Evolutionary conservation across 92 coral and sea anemone species (phyloP).

Genomic region (Metridium senile): DNA sequence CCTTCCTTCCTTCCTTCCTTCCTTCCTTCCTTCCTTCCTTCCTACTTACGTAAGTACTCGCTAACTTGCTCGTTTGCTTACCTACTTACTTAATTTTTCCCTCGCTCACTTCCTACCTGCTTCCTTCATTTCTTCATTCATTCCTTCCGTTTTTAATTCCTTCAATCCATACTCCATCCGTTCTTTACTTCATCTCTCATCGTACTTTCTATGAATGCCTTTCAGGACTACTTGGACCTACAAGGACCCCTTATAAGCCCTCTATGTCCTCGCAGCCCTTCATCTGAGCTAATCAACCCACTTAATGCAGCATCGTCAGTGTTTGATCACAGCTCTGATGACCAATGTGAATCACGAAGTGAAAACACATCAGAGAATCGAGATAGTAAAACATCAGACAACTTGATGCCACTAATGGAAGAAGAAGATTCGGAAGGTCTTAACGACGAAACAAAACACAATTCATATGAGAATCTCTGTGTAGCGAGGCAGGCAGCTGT

Average conservation of each 20-base stretch:
- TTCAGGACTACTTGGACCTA: constrained; percentile 92
- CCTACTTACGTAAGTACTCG: no score
- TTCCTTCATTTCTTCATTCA: no score
- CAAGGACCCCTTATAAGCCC: constrained; percentile 90
- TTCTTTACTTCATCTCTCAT: no score
- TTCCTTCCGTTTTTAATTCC: no score
- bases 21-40: no score
- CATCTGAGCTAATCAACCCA: constrained; percentile 52
- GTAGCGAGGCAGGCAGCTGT: constrained; percentile 4
- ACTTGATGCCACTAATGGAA: constrained; percentile 27
- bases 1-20: no score
- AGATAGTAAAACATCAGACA: constrained; percentile 50
- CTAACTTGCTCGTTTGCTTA: no score
- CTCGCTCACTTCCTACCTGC: no score
- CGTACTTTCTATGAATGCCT: background rate
- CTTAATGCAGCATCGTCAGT: constrained; percentile 44
- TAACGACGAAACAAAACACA: constrained; percentile 25
- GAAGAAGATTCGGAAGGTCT: constrained; percentile 16
- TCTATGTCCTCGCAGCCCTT: constrained; percentile 79
- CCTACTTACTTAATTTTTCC: no score
- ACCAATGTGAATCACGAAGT: constrained; percentile 65
- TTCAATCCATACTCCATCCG: no score
- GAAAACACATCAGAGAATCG: constrained; percentile 44
- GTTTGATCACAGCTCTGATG: constrained; percentile 63
- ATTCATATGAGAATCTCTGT: constrained; percentile 39